phyloP scores from a whole-genome alignment of 2,113 vertebrate genomes.

The Micromys minutus region DNA sequence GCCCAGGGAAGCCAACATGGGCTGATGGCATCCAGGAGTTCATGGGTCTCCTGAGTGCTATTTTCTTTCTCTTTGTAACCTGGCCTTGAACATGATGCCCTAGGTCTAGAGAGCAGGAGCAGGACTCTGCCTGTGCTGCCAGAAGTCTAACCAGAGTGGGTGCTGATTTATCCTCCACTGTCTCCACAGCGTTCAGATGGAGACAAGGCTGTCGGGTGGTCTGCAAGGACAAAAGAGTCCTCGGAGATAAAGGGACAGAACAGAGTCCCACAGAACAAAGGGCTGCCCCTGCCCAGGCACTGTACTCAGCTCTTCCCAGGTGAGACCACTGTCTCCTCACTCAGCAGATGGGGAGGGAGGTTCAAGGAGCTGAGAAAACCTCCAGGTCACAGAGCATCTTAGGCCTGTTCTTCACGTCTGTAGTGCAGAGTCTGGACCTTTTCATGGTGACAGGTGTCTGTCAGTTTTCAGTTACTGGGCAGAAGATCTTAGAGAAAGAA shows the following conservation, averaged over 20 bases:
- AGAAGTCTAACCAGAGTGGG: not conserved
- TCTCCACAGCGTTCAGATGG: fast-evolving
- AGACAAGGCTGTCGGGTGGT: fast-evolving
- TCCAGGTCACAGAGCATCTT: not conserved
- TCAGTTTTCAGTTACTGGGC: too few relatives aligned
- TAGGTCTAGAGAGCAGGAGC: fast-evolving
- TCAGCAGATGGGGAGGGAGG: not conserved
- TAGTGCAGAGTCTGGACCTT: not conserved
- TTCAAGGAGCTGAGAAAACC: too few relatives aligned
- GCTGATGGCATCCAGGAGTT: fast-evolving
- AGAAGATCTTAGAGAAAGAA: not conserved
- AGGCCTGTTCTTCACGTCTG: not conserved
- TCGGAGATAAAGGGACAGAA: not conserved
- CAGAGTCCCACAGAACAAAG: fast-evolving
- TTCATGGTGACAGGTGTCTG: not conserved
- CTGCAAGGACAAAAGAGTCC: not conserved
- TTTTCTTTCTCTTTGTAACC: not conserved
- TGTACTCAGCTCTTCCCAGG: not conserved
- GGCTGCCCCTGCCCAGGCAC: not conserved
- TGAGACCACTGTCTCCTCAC: not conserved
- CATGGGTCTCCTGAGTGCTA: fast-evolving
- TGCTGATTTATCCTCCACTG: not conserved
- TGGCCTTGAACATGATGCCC: not conserved
- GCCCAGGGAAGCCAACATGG: too few relatives aligned
- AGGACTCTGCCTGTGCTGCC: fast-evolving